Evolutionary conservation across 2,888 invertebrate species (phyloP), one percentile per base, ranked within the genome.

Genomic region (Drosophila ochracea): DNA sequence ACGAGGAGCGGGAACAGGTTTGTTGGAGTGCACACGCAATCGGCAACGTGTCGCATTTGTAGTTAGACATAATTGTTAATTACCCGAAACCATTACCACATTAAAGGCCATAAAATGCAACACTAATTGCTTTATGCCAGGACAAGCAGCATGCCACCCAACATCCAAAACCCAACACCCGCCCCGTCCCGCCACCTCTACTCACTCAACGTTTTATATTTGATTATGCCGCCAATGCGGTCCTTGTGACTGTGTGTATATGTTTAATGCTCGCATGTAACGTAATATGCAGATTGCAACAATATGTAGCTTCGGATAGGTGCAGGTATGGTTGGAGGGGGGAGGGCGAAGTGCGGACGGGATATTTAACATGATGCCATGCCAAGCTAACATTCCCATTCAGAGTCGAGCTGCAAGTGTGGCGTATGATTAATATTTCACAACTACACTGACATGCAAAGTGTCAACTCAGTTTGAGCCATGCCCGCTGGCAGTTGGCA

Each of bases 31-130:
- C 63, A 64, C 84, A 89, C 86, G 84, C 89, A 90, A 84, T 90
- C 81, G 89, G 90, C 82, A 89, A 86, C 89, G 91, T 86, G 91
- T 89, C 86, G 91, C 90, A 91, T 87, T 88, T 82, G 90, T 89
- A 91, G 86, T 87, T 89, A 89, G 90, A 85, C 90, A 91, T 91
- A 91, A 91, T 87, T 87, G 87, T 87, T 87, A 87, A 87, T 87
- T 87, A 87, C 87, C 91, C 90, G 78, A 87, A 91, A 88, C 87
- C 89, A 90, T 87, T 87, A 87, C 87, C 91, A 90, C 90, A 87
- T 87, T 87, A 91, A 91, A 87, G 87, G 91, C 87, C 90, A 87
- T 87, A 91, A 87, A 87, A 90, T 87, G 91, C 90, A 87, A 90
- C 90, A 87, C 91, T 87, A 87, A 87, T 87, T 91, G 91, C 86